These are phyloP conservation scores for Leucophenga maculata DNA, from an alignment of 2,888 invertebrate species.

Conservation along the genomic window DNA sequence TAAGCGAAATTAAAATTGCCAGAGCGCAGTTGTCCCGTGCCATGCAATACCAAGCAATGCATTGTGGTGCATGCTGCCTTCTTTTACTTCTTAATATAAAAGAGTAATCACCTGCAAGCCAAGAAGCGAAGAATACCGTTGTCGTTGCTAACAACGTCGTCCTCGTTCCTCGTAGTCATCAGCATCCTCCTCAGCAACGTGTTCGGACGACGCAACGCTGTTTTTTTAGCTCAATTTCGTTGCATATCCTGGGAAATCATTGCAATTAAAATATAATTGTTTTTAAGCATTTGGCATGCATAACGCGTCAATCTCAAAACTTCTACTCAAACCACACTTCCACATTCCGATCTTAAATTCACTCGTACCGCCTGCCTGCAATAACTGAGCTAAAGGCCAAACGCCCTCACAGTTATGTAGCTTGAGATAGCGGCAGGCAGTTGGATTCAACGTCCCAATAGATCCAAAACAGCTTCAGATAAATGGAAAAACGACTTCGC, in stretches of 20 bases:
- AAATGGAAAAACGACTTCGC: too few relatives aligned
- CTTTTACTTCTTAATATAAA: neutral
- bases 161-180: neutral
- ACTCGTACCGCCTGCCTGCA: too few relatives aligned
- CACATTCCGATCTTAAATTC: too few relatives aligned
- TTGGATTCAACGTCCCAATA: too few relatives aligned
- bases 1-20: conserved; percentile 65
- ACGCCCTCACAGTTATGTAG: too few relatives aligned
- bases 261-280: conserved; percentile 71
- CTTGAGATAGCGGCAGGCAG: too few relatives aligned
- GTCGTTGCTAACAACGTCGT: neutral
- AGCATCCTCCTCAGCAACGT: neutral
- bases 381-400: too few relatives aligned
- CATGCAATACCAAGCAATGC: neutral
- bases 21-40: conserved; percentile 27
- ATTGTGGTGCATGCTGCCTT: conserved; percentile 1
- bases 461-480: too few relatives aligned
- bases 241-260: conserved; percentile 63
- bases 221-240: conserved; percentile 46
- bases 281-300: conserved; percentile 47
- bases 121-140: neutral
- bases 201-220: neutral
- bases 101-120: neutral
- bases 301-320: too few relatives aligned
- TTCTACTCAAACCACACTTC: too few relatives aligned